phyloP scores from a whole-genome alignment of 2,113 vertebrate genomes.

The Xenus cinereus region DNA sequence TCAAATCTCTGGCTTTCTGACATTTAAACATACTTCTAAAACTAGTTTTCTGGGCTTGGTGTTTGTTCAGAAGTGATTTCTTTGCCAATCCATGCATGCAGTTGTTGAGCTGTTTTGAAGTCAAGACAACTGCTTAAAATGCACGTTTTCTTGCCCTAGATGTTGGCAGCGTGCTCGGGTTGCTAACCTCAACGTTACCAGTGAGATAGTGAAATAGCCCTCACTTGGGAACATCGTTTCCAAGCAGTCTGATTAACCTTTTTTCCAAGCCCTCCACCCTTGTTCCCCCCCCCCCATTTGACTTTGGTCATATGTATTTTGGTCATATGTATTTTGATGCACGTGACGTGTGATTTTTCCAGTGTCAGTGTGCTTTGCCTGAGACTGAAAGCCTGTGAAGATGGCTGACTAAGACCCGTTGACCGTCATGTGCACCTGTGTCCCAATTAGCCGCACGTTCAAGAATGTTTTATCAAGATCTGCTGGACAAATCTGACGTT shows the following conservation, averaged over 20 bases:
- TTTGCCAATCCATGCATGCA: not conserved
- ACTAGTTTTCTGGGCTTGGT: not conserved
- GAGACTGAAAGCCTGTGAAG: conserved; percentile 26
- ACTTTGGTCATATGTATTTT: not conserved
- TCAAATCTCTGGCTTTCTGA: not conserved
- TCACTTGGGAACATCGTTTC: not conserved
- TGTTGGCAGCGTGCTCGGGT: not conserved
- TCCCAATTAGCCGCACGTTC: not conserved
- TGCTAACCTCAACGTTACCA: not conserved
- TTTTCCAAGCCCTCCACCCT: not conserved
- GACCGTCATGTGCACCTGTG: not conserved
- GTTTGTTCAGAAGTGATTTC: not conserved
- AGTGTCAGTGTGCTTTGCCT: not conserved
- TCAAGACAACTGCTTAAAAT: not conserved
- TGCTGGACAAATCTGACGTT: not conserved
- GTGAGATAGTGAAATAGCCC: not conserved
- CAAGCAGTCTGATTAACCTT: not conserved
- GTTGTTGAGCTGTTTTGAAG: not conserved
- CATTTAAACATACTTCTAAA: not conserved
- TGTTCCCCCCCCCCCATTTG: fast-evolving
- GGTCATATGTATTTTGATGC: not conserved
- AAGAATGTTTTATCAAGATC: not conserved
- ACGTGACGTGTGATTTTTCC: not conserved
- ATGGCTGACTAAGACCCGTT: not conserved
- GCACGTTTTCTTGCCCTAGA: not conserved